Conservation (phyloP, 2,888 invertebrate genomes). For the Cancer borealis region DNA sequence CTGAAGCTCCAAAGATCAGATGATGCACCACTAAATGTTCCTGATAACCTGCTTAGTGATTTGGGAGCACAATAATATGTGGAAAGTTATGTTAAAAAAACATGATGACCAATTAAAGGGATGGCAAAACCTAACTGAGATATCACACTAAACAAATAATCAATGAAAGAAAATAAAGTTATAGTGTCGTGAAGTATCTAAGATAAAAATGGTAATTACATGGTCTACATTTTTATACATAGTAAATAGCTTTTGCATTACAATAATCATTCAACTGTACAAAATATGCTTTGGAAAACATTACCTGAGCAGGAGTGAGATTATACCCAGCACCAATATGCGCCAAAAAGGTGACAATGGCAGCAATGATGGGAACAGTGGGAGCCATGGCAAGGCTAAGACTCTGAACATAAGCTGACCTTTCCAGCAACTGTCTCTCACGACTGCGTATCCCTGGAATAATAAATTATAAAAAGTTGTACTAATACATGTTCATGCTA, state of each 20-base stretch:
- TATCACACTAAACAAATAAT: neutral
- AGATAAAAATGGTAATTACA: too few relatives aligned
- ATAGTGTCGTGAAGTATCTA: too few relatives aligned
- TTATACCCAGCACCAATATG: constrained; percentile 83
- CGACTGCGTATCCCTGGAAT: constrained; percentile 81
- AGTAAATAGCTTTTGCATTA: neutral
- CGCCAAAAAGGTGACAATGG: constrained; percentile 83
- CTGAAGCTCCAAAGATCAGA: neutral
- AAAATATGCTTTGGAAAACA: constrained; percentile 40
- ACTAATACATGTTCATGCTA: neutral
- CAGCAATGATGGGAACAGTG: constrained; percentile 84
- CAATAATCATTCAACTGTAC: neutral
- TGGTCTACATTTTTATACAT: neutral
- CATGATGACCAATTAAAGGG: neutral
- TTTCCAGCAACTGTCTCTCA: constrained; percentile 82
- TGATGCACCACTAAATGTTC: neutral
- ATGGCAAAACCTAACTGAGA: neutral
- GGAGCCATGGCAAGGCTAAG: constrained; percentile 83
- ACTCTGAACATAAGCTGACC: constrained; percentile 83
- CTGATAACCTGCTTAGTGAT: neutral
- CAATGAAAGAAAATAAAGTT: neutral
- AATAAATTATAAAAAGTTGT: neutral
- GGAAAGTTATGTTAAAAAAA: neutral
- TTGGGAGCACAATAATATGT: too few relatives aligned
- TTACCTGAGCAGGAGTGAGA: constrained; percentile 84